Conservation (phyloP, 2,797 vertebrate genomes). For the Limosa lapponica region DNA sequence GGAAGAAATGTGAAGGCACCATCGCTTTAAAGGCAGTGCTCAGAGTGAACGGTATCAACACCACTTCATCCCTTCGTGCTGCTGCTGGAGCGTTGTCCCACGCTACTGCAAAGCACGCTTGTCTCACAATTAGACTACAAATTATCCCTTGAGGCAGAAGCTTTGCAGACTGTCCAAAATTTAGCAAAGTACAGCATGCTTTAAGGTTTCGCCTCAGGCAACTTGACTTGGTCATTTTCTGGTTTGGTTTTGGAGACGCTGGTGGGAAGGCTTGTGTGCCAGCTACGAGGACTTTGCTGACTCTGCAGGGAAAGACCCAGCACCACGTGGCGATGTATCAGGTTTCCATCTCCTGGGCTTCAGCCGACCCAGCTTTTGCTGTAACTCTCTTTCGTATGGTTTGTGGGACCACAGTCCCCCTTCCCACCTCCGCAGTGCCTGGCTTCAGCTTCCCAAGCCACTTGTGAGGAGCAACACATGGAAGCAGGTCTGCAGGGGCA, state of each 20-base stretch:
- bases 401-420: background rate
- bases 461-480: accelerated
- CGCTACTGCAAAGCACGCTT: accelerated
- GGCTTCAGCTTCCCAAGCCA: background rate
- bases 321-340: background rate
- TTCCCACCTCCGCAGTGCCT: background rate
- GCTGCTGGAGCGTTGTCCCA: background rate
- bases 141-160: background rate
- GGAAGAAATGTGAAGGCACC: background rate
- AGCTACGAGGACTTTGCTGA: background rate
- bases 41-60: accelerated
- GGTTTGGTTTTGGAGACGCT: background rate
- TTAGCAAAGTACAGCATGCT: background rate
- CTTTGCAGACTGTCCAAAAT: background rate
- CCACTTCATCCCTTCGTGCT: background rate
- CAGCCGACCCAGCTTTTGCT: background rate
- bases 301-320: background rate
- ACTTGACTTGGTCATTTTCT: background rate
- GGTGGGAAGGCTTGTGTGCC: background rate
- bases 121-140: background rate
- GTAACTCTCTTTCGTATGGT: background rate
- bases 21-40: background rate
- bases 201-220: background rate
- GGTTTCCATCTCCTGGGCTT: background rate
- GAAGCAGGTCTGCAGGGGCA: background rate